Conservation (phyloP, 2,888 invertebrate species). For the Melanargia galathea region DNA sequence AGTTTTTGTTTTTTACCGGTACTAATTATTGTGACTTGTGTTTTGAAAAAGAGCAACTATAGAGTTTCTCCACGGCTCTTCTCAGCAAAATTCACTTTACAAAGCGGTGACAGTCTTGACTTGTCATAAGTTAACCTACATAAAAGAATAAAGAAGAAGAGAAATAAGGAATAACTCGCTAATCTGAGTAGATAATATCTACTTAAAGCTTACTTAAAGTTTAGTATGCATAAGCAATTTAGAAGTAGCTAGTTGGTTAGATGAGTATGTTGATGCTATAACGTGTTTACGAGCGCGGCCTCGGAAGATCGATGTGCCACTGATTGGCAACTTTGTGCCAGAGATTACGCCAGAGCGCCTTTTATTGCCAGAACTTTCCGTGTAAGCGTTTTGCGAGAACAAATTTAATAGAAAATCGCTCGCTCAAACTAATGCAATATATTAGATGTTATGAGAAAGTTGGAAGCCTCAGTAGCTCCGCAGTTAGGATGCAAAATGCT, state of each 20-base stretch:
- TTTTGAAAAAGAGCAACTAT: no score
- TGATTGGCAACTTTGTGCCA: constrained; percentile 35
- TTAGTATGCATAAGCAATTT: neutral
- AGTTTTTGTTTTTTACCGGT: no score
- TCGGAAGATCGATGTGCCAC: constrained; percentile 22
- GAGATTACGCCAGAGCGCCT: constrained; percentile 24
- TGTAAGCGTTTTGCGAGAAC: constrained; percentile 32
- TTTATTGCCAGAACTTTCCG: constrained; percentile 33
- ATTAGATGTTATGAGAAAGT: constrained; percentile 15
- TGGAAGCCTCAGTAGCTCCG: neutral
- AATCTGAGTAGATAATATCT: no score
- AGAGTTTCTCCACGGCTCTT: no score
- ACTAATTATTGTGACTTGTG: no score
- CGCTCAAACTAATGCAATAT: constrained; percentile 25
- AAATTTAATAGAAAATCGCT: constrained; percentile 37
- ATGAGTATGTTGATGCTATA: neutral
- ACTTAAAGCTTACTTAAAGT: neutral
- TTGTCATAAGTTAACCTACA: no score
- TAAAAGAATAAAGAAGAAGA: no score
- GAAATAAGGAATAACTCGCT: no score
- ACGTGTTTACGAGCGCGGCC: constrained; percentile 6
- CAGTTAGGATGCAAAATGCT: neutral
- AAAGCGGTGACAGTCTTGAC: no score
- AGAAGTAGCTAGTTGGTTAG: neutral
- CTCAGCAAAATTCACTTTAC: no score